A percentile compares a stretch with the other conserved stretches of the same genome.
Conservation (phyloP, 2,888 invertebrate species). For the Tetropium fuscum region DNA sequence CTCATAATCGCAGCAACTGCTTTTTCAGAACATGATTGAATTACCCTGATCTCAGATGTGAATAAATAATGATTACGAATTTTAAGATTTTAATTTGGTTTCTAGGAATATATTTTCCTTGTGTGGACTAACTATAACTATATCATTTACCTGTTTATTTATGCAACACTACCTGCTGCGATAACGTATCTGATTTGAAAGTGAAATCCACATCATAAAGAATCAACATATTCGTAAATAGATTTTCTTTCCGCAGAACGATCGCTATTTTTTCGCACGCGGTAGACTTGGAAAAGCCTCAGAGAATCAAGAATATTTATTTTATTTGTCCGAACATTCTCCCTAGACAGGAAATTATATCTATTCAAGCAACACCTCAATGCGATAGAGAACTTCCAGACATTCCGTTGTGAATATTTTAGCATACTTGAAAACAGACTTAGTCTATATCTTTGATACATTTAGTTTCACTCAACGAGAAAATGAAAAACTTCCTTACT, state of each 20-base stretch:
- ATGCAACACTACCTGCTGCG: too few relatives aligned
- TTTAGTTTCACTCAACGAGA: constrained; percentile 12
- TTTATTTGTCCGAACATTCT: constrained; percentile 25
- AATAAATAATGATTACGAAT: too few relatives aligned
- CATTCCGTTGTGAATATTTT: constrained; percentile 25
- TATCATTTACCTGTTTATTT: too few relatives aligned
- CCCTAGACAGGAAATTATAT: constrained; percentile 26
- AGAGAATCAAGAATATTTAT: constrained; percentile 24
- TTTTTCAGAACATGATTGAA: too few relatives aligned
- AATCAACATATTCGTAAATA: constrained; percentile 22
- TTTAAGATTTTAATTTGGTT: too few relatives aligned
- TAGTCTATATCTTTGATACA: constrained; percentile 7
- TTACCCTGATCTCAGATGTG: too few relatives aligned
- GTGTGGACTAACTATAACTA: too few relatives aligned
- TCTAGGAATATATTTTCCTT: too few relatives aligned
- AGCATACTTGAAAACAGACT: constrained; percentile 24
- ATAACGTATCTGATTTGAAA: constrained; percentile 11
- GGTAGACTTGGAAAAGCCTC: constrained; percentile 8
- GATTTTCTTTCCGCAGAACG: constrained; percentile 20
- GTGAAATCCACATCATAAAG: constrained; percentile 16
- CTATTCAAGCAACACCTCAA: constrained; percentile 24
- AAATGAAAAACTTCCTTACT: constrained; percentile 14
- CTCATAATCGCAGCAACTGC: too few relatives aligned
- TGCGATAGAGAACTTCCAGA: constrained; percentile 23
- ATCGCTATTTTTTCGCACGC: constrained; percentile 16